Conservation (phyloP, 2,797 vertebrate species). For the Bufotes viridis region DNA sequence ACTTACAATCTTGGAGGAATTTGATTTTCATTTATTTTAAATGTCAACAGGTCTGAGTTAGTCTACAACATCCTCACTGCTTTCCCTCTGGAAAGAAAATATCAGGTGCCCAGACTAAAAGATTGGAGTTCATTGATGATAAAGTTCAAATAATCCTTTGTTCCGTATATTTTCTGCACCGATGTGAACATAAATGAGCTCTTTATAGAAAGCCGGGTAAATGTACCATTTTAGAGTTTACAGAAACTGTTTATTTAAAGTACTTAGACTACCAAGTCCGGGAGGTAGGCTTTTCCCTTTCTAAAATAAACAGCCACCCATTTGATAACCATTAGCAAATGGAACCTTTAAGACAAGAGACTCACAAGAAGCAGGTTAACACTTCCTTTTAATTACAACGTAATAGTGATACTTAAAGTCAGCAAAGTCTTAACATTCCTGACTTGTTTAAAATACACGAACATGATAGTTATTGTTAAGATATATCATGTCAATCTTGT, state of each 20-base stretch:
- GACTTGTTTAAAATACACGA: constrained; percentile 52
- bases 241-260: constrained; percentile 74
- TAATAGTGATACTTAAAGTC: constrained; percentile 56
- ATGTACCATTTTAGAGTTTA: constrained; percentile 71
- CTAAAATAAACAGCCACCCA: constrained; percentile 71
- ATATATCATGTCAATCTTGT: constrained; percentile 47
- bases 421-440: constrained; percentile 7
- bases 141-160: constrained; percentile 72
- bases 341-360: constrained; percentile 59
- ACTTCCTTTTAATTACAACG: constrained; percentile 52
- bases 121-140: constrained; percentile 63
- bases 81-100: constrained; percentile 65
- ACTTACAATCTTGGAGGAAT: constrained; percentile 59
- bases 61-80: constrained; percentile 59
- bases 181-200: constrained; percentile 65
- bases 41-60: constrained; percentile 46
- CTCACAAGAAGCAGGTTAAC: constrained; percentile 59
- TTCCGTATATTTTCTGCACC: constrained; percentile 68
- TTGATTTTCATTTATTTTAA: constrained; percentile 62
- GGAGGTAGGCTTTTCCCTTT: constrained; percentile 63
- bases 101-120: constrained; percentile 65
- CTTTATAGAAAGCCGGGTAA: constrained; percentile 68
- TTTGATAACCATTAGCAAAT: constrained; percentile 66
- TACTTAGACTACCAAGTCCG: constrained; percentile 65
- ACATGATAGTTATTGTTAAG: constrained; percentile 52